A percentile compares a stretch with the other conserved stretches of the same genome.
Conservation (phyloP, 2,797 vertebrate species). For the Darevskia nairensis region DNA sequence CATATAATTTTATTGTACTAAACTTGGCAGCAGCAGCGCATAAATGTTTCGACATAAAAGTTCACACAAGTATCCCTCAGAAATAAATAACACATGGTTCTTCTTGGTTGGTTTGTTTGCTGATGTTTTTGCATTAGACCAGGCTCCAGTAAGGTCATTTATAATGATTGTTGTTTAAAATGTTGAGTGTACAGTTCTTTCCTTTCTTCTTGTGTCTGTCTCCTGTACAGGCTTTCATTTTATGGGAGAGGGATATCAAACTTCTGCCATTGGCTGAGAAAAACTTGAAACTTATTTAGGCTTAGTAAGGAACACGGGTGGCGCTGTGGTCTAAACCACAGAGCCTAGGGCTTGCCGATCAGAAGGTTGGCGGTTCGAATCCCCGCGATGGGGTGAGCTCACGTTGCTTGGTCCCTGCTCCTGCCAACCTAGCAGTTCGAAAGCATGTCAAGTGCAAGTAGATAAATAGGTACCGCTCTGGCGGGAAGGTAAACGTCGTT, state of each 20-base stretch:
- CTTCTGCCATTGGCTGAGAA: conserved; percentile 24
- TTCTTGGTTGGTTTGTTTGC: conserved; percentile 73
- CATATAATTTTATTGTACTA: conserved; percentile 71
- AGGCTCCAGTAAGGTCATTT: conserved; percentile 4
- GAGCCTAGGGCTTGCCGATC: too few species aligned
- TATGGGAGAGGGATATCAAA: neutral
- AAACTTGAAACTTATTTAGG: neutral
- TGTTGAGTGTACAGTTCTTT: conserved; percentile 26
- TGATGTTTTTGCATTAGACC: neutral
- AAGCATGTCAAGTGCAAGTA: too few species aligned
- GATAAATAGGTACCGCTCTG: too few species aligned
- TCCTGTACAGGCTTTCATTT: conserved; percentile 15
- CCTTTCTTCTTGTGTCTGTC: conserved; percentile 32
- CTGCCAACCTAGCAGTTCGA: too few species aligned
- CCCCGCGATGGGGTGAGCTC: too few species aligned
- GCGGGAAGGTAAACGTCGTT: too few species aligned
- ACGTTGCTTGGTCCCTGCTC: too few species aligned
- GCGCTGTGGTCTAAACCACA: too few species aligned
- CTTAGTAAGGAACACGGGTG: neutral
- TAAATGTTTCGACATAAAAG: conserved; percentile 76
- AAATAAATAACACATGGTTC: conserved; percentile 74
- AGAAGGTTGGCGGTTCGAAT: too few species aligned
- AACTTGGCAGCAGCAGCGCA: conserved; percentile 69
- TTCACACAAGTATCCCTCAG: conserved; percentile 78
- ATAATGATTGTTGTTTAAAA: conserved; percentile 37